Base-by-base conservation (phyloP, 2,888 invertebrate genomes). In the Tetranychus piercei region DNA sequence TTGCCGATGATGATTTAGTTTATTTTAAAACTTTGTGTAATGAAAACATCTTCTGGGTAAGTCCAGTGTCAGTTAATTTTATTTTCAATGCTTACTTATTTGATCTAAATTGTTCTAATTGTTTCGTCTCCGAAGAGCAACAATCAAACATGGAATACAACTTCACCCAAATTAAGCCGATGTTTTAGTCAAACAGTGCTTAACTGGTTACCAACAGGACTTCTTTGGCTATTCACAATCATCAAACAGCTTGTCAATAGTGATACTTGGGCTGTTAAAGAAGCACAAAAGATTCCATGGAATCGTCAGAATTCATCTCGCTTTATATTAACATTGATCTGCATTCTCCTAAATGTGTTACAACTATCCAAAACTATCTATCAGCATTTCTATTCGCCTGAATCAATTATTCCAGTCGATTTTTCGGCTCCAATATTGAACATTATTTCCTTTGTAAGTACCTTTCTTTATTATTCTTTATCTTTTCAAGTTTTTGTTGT, bases 141-240 rank as follows among this genome's bases (percentile, higher is more conserved):
- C 78, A 86, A 87, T 78, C 81, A 88, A 80, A 87, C 91, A 75
- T 93, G 93, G 93, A 76, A 81, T 79, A 89, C 94, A 22, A 85
- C 87, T 7, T 86, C 88, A 82, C 96, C 94, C 64, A 89, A 91
- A 81, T 86, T 96, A 79, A 91, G 94, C 77, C 86, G 86, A 81
- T 97, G 96, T 83, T 94, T 96, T 83, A 90, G 94, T 84, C 89
- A 90, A 82, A 94, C 95, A 0, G 88, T 90, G 1, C 83, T 96
- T 44, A 86, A 92, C 73, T 96, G 94, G 94, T 83, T 87, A 66
- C 95, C 96, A 0, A 91, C 92, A 82, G 85, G 86, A 73, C 91
- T 90, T 82, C 84, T 94, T 20, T 93, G 92, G 91, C 78, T 87
- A 1, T 88, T 90, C 79, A 85, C 89, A 6, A 84, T 88, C 66